phyloP scores from a whole-genome alignment of 1,140 invertebrate genomes.

The Pemphigus obesinymphae region DNA sequence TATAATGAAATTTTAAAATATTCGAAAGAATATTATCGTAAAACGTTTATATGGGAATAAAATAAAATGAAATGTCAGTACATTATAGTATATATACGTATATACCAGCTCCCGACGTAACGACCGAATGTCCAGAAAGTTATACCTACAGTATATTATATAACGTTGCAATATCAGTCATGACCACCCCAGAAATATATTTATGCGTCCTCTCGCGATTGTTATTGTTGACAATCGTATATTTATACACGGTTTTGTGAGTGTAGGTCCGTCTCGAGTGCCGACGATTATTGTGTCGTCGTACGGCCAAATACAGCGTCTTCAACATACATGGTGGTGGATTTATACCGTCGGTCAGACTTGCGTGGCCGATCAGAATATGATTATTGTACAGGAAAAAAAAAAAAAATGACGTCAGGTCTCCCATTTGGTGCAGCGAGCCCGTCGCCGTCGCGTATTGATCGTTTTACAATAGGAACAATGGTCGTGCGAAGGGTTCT shows the following conservation, averaged over 20 bases:
- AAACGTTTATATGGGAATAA: not conserved
- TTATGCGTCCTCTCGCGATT: not conserved
- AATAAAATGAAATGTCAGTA: not conserved
- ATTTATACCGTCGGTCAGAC: not conserved
- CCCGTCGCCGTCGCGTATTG: conserved; percentile 3
- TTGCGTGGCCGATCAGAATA: not conserved
- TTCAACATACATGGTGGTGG: no score
- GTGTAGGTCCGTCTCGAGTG: no score
- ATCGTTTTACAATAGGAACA: conserved; percentile 32
- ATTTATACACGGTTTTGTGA: no score
- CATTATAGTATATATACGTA: not conserved
- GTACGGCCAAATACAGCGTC: no score
- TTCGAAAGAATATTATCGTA: not conserved
- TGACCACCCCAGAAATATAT: not conserved
- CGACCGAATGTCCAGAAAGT: no score
- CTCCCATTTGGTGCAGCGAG: not conserved
- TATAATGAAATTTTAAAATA: not conserved
- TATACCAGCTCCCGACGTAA: no score
- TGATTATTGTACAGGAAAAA: not conserved
- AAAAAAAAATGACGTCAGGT: conserved; percentile 3
- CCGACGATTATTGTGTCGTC: no score
- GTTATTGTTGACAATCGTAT: no score
- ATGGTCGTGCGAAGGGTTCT: conserved; percentile 30
- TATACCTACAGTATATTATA: no score
- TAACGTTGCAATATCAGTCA: no score